Base-by-base conservation (phyloP, 2,888 invertebrate genomes). In the Rotaria macrura region DNA sequence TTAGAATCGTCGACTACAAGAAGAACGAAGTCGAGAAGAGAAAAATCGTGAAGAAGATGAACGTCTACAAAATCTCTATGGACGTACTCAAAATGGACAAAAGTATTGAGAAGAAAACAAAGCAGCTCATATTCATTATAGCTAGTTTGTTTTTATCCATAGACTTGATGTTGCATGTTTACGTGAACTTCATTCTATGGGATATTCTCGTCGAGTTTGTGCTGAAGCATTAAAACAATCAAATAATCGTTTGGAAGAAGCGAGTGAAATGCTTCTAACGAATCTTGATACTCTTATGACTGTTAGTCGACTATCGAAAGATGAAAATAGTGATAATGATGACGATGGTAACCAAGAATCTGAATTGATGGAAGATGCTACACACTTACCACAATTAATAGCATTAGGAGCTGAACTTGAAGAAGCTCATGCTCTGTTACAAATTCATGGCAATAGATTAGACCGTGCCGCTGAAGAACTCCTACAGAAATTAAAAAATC, bases 201-300 rank as follows among this genome's bases (percentile, higher is more conserved):
- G 95, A 0, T 95, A 92, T 90, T 88, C 92, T 10, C 92, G 92
- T 38, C 91, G 92, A 12, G 90, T 93, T 14, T 93, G 94, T 0
- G 90, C 92, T 0, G 89, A 91, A 6, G 94, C 95, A 1, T 91
- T 95, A 49, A 91, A 93, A 87, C 92, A 92, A 89, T 90, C 93
- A 84, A 93, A 94, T 89, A 95, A 95, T 90, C 92, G 93, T 89
- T 92, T 94, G n/a, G 92, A 93, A 0, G 92, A 92, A 72, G 94
- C 94, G 3, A 23, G 40, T 43, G 79, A 79, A 79, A 43, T 43
- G 43, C 43, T 79, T 14, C n/a, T 79, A 6, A 79, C 40, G 0
- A 43, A 79, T 43, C 20, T 43, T 25, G 79, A 79, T 40, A 43
- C 43, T n/a, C 43, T 79, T 10, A n/a, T 79, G 2, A 25, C 79